These are phyloP conservation scores for Carlito syrichta DNA, from an alignment of 2,113 vertebrate species.

Conservation along the genomic window DNA sequence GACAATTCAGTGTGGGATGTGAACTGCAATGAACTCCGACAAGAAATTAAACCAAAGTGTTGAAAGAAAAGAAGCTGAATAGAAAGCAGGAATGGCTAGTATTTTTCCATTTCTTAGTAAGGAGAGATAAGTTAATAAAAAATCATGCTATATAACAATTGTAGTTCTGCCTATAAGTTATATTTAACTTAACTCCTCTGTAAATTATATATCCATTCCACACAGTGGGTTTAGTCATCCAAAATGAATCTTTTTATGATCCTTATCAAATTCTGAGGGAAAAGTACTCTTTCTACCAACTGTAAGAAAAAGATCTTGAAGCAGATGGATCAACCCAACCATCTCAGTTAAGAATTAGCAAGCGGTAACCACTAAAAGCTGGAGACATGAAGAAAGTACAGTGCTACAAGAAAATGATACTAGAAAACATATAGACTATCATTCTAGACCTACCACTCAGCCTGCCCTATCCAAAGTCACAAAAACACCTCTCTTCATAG, in stretches of 20 bases:
- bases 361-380: background rate
- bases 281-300: background rate
- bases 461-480: background rate
- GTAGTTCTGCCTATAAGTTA: background rate
- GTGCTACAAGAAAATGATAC: background rate
- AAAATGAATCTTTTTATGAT: conserved; percentile 42
- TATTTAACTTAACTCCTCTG: conserved; percentile 37
- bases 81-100: background rate
- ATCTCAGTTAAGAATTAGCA: background rate
- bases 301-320: conserved; percentile 3
- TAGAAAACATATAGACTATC: background rate
- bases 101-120: conserved; percentile 23
- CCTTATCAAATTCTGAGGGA: conserved; percentile 22
- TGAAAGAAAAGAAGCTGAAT: background rate
- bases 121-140: conserved; percentile 20
- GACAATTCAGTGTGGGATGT: background rate
- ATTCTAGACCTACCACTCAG: background rate
- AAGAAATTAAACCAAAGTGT: conserved; percentile 19
- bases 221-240: background rate
- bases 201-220: conserved; percentile 32
- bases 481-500: background rate
- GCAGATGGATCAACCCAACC: background rate
- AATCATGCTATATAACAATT: background rate
- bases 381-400: background rate
- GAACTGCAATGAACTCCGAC: background rate